phyloP scores from a whole-genome alignment of 2,888 invertebrate genomes.

The Pandemis cinnamomeana region DNA sequence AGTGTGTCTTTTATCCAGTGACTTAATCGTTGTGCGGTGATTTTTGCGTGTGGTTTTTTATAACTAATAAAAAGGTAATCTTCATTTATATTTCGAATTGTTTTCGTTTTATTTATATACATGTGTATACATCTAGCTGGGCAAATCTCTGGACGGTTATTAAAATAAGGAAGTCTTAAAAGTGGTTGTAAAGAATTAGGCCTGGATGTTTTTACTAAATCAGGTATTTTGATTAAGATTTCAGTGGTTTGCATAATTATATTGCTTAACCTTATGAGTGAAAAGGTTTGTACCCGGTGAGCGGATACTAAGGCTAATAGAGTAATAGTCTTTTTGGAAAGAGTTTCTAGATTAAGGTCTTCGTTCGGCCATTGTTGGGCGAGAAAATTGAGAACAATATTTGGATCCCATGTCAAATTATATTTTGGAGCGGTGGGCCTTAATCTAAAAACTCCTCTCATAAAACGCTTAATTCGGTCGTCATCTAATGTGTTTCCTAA shows the following conservation, averaged over 20 bases:
- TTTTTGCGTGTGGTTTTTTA: background rate
- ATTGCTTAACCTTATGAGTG: conserved; percentile 27
- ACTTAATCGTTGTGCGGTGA: background rate
- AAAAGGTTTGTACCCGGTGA: conserved; percentile 33
- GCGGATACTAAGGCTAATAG: conserved; percentile 33
- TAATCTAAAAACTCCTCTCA: background rate
- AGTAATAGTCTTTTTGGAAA: conserved; percentile 29
- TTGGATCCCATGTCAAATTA: conserved; percentile 33
- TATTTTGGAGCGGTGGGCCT: background rate
- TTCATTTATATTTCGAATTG: background rate
- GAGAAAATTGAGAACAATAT: conserved; percentile 15
- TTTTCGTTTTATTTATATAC: background rate
- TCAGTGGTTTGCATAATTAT: background rate
- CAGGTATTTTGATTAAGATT: conserved; percentile 30
- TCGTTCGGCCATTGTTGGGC: background rate
- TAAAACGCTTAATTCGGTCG: background rate
- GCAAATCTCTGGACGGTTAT: background rate
- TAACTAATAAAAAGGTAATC: background rate
- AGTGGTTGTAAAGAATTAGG: background rate
- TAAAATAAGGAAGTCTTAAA: background rate
- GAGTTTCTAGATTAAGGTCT: conserved; percentile 8
- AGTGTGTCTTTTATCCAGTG: background rate
- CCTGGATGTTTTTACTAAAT: conserved; percentile 32
- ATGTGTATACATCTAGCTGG: background rate
- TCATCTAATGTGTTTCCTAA: background rate